phyloP scores from a whole-genome alignment of 2,113 vertebrate genomes.

The Oryctolagus cuniculus region mOryCun1.1 NC_091434.1:27223001-27223500 shows the following conservation, averaged over 20 bases:
- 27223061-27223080: neutral
- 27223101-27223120: neutral
- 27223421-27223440: no score
- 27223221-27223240: neutral
- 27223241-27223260: neutral
- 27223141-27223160: slow-evolving; percentile 62
- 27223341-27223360: neutral
- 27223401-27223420: no score
- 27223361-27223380: no score
- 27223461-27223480: no score
- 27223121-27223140: neutral
- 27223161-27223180: neutral
- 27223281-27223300: neutral
- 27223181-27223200: neutral
- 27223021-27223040: neutral
- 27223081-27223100: slow-evolving; percentile 37
- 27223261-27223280: neutral
- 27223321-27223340: neutral
- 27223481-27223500: no score
- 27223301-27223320: neutral
- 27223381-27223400: no score
- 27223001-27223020: neutral
- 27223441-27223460: no score
- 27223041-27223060: neutral
- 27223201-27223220: neutral